Conservation (phyloP, 2,888 invertebrate species). For the Amphipoea oculea region DNA sequence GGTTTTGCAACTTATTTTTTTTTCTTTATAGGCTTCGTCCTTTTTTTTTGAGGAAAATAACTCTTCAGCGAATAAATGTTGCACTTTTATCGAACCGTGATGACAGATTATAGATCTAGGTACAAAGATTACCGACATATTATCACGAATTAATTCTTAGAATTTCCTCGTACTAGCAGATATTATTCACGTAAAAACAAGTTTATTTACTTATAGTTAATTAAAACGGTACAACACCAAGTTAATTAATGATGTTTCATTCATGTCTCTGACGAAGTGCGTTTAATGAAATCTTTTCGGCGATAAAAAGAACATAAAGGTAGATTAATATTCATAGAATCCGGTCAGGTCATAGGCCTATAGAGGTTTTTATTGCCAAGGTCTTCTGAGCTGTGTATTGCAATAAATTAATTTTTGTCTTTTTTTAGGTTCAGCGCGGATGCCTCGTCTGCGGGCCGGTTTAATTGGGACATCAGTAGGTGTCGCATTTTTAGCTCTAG, state of each 20-base stretch:
- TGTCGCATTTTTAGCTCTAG: constrained; percentile 63
- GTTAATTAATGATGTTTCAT: background rate
- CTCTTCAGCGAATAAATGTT: background rate
- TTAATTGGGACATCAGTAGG: constrained; percentile 78
- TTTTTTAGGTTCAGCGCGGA: constrained; percentile 57
- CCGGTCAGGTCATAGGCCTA: background rate
- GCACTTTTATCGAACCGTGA: background rate
- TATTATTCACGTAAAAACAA: background rate
- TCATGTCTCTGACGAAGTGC: background rate
- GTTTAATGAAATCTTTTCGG: background rate
- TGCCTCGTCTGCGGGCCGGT: constrained; percentile 72
- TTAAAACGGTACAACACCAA: too few relatives aligned
- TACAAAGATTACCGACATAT: background rate
- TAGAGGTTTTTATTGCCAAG: constrained; percentile 4
- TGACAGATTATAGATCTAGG: background rate
- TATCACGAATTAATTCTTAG: background rate
- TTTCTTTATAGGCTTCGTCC: background rate
- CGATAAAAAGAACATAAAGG: background rate
- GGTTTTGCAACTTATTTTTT: too few relatives aligned
- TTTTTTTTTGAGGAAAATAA: background rate
- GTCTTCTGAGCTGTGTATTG: background rate
- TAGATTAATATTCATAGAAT: constrained; percentile 2
- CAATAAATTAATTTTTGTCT: background rate
- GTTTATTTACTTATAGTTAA: background rate
- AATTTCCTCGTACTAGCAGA: background rate